phyloP scores from a whole-genome alignment of 2,888 invertebrate genomes.

The Tortrix viridana region DNA sequence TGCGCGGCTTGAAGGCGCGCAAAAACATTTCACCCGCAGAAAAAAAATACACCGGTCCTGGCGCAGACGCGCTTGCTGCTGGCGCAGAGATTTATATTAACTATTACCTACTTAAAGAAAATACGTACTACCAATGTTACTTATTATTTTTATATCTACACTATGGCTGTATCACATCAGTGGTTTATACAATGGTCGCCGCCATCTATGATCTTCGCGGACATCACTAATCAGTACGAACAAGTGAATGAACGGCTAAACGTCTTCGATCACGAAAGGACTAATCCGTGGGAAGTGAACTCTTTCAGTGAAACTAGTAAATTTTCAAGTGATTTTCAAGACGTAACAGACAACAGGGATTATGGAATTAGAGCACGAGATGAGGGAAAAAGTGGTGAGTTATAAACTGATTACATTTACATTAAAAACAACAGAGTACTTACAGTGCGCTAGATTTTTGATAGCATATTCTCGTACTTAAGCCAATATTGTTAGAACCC shows the following conservation, averaged over 20 bases:
- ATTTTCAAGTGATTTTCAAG: constrained; percentile 8
- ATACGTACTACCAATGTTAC: constrained; percentile 4
- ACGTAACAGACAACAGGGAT: constrained; percentile 8
- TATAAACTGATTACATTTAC: no score
- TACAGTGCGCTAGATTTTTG: no score
- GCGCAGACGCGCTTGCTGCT: constrained; percentile 60
- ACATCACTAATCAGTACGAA: constrained; percentile 64
- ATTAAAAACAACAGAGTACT: no score
- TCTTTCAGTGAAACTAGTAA: constrained; percentile 36
- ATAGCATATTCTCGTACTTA: no score
- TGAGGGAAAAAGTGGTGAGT: constrained; percentile 25
- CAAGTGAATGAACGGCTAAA: constrained; percentile 61
- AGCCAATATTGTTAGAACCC: no score
- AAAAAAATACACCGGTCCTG: constrained; percentile 52
- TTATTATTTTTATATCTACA: constrained; percentile 33
- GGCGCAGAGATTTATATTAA: constrained; percentile 40
- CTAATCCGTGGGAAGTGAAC: constrained; percentile 42
- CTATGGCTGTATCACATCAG: constrained; percentile 78
- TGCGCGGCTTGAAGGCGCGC: constrained; percentile 52
- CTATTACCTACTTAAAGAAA: background rate
- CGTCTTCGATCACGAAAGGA: constrained; percentile 41
- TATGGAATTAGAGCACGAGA: constrained; percentile 11
- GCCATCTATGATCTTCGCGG: constrained; percentile 65
- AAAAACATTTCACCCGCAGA: constrained; percentile 53
- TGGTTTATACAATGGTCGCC: constrained; percentile 80